Percentiles rank a stretch among this genome's conserved stretches.
Conservation (phyloP, 2,113 vertebrate genomes). For the Nanorana parkeri region DNA sequence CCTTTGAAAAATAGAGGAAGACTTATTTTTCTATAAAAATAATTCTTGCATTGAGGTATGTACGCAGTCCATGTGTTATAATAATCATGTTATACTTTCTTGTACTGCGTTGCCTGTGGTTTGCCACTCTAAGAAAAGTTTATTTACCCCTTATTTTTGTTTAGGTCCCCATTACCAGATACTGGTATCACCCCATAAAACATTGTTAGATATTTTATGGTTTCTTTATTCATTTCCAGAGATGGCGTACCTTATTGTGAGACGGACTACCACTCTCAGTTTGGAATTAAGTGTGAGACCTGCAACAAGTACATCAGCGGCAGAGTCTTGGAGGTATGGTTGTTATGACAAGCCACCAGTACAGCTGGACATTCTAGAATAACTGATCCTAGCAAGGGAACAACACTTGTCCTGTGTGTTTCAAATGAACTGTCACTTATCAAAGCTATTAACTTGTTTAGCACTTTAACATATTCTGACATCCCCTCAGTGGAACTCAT, state of each 20-base stretch:
- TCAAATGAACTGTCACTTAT: constrained; percentile 17
- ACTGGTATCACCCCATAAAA: too few relatives aligned
- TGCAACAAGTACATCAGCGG: constrained; percentile 97
- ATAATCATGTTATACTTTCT: too few relatives aligned
- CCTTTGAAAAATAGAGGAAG: too few relatives aligned
- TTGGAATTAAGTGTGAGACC: constrained; percentile 95
- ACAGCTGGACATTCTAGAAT: neutral
- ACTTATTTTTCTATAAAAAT: too few relatives aligned
- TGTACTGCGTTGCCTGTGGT: too few relatives aligned
- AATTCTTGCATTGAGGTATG: too few relatives aligned
- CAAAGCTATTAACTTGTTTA: neutral
- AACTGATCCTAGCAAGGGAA: constrained; percentile 5
- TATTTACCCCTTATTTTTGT: too few relatives aligned
- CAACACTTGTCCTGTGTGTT: constrained; percentile 8
- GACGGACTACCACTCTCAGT: constrained; percentile 95
- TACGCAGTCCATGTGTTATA: too few relatives aligned
- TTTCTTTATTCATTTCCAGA: constrained; percentile 69
- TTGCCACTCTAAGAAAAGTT: too few relatives aligned
- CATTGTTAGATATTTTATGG: too few relatives aligned
- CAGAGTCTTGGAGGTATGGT: constrained; percentile 91
- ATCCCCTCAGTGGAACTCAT: neutral
- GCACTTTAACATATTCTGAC: neutral
- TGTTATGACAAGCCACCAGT: constrained; percentile 22
- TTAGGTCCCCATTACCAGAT: too few relatives aligned
- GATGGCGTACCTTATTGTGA: constrained; percentile 95